Evolutionary conservation across 2,888 invertebrate species (phyloP).

Genomic region (Nephrotoma flavescens): DNA sequence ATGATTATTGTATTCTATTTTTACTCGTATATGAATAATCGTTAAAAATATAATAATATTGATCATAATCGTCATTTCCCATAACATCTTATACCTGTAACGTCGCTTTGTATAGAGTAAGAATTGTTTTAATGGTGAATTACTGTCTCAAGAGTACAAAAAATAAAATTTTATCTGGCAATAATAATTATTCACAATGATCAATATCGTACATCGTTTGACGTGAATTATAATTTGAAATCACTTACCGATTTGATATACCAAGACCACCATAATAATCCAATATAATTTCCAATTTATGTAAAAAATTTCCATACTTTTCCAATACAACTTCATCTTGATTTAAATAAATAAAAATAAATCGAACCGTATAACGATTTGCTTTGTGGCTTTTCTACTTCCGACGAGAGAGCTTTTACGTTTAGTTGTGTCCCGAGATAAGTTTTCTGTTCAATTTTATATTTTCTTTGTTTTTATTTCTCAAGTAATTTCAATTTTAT

Average conservation of each 20-base stretch:
- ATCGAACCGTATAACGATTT: not conserved
- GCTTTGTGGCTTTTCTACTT: not conserved
- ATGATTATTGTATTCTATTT: not conserved
- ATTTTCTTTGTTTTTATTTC: not conserved
- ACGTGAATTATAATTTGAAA: not conserved
- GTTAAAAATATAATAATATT: not conserved
- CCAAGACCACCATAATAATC: not conserved
- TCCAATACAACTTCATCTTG: not conserved
- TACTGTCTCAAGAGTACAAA: no score
- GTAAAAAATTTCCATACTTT: not conserved
- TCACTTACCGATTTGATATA: not conserved
- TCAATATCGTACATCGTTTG: not conserved
- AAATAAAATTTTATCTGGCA: not conserved
- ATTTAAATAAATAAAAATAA: not conserved
- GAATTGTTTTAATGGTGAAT: no score
- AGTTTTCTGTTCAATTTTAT: not conserved
- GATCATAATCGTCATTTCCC: not conserved
- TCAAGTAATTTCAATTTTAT: not conserved
- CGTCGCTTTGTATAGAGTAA: no score
- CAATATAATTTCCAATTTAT: not conserved
- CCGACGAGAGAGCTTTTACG: not conserved
- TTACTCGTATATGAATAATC: no score
- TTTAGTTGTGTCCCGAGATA: not conserved
- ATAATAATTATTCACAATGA: not conserved
- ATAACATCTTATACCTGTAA: no score